phyloP scores from a whole-genome alignment of 1,140 invertebrate genomes.

The Penaeus vannamei region DNA sequence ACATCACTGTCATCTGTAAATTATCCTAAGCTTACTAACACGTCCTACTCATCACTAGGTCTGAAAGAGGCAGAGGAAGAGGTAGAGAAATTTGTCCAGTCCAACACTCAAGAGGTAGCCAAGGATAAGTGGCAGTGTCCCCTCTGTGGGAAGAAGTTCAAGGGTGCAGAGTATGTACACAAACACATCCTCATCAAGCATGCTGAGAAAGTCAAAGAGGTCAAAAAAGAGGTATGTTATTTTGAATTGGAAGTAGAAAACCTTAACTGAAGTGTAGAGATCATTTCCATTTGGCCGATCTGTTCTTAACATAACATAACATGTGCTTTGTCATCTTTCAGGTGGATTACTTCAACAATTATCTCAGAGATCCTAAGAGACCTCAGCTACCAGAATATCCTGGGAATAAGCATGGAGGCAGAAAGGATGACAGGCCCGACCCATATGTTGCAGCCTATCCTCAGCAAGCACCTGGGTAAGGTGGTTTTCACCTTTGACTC shows the following conservation, averaged over 20 bases:
- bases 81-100: conserved; percentile 94
- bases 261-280: neutral
- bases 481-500: neutral
- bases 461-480: conserved; percentile 55
- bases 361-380: conserved; percentile 93
- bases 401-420: conserved; percentile 73
- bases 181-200: conserved; percentile 99
- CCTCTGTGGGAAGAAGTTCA: conserved; percentile 98
- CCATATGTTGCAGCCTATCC: conserved; percentile 66
- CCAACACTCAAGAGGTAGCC: conserved; percentile 94
- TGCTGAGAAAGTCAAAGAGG: conserved; percentile 95
- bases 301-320: too few species aligned
- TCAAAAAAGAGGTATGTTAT: conserved; percentile 86
- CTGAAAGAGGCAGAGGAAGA: conserved; percentile 78
- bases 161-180: conserved; percentile 98
- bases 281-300: neutral
- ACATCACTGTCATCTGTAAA: conserved; percentile 9
- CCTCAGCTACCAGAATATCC: conserved; percentile 94
- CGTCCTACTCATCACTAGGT: conserved; percentile 45
- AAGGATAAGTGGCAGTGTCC: conserved; percentile 99
- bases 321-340: conserved; percentile 67
- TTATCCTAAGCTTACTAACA: conserved; percentile 8
- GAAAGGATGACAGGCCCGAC: conserved; percentile 66
- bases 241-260: neutral
- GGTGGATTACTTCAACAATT: conserved; percentile 98